phyloP scores from a whole-genome alignment of 2,113 vertebrate species.

The Perca fluviatilis region DNA sequence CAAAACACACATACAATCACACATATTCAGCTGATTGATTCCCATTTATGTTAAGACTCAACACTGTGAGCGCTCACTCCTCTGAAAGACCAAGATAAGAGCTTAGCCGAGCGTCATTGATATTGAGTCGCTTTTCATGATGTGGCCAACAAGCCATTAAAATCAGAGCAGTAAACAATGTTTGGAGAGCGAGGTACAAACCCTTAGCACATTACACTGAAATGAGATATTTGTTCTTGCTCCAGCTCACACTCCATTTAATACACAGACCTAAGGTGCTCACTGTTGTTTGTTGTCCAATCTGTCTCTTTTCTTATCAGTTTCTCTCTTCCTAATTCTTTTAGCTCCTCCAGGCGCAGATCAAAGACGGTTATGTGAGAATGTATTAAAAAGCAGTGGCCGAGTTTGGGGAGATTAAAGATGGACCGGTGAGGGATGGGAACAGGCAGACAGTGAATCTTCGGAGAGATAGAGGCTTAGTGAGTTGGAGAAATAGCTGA shows the following conservation, averaged over 20 bases:
- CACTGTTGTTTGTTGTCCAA: constrained; percentile 57
- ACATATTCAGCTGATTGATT: constrained; percentile 56
- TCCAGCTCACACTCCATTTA: constrained; percentile 58
- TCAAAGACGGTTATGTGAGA: constrained; percentile 66
- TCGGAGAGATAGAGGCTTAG: constrained; percentile 53
- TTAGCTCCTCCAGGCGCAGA: constrained; percentile 46
- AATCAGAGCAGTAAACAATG: constrained; percentile 75
- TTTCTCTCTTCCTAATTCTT: constrained; percentile 63
- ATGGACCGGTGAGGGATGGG: constrained; percentile 63
- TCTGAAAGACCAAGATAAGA: constrained; percentile 74
- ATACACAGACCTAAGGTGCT: constrained; percentile 55
- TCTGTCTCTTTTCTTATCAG: constrained; percentile 61
- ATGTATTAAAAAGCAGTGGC: constrained; percentile 58
- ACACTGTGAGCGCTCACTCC: constrained; percentile 31
- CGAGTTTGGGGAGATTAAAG: constrained; percentile 54
- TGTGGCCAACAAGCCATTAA: constrained; percentile 78
- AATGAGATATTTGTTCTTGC: constrained; percentile 73
- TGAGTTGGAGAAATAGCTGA: constrained; percentile 61
- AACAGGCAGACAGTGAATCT: constrained; percentile 61
- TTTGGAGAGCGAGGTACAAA: constrained; percentile 52
- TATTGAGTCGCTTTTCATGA: constrained; percentile 73
- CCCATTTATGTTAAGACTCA: constrained; percentile 52
- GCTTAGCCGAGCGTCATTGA: constrained; percentile 64
- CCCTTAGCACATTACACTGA: constrained; percentile 55
- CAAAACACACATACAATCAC: constrained; percentile 32